A percentile compares a stretch with the other conserved stretches of the same genome.
Conservation (phyloP, 2,888 invertebrate genomes). For the Dione juno region DNA sequence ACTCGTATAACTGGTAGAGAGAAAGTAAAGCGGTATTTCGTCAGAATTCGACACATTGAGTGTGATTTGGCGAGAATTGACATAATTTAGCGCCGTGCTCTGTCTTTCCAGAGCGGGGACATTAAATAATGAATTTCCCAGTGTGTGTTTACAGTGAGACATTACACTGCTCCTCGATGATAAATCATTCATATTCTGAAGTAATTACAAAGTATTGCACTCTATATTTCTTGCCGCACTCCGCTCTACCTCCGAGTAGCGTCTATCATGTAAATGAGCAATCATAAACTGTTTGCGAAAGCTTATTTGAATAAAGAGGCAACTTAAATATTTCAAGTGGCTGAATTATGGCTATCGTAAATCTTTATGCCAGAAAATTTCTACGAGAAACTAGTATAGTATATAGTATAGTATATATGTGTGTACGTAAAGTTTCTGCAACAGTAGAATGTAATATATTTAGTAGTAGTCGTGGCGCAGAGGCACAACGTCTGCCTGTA, state of each 20-base stretch:
- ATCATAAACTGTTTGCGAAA: conserved; percentile 22
- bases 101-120: too few relatives aligned
- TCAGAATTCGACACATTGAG: too few relatives aligned
- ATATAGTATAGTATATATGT: too few relatives aligned
- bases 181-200: neutral
- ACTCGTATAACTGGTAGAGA: too few relatives aligned
- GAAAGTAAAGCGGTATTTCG: too few relatives aligned
- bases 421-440: neutral
- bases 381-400: conserved; percentile 12
- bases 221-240: neutral
- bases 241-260: neutral
- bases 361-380: conserved; percentile 15
- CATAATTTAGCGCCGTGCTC: too few relatives aligned
- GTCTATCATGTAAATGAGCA: conserved; percentile 13
- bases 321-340: conserved; percentile 19
- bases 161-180: neutral
- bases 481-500: too few relatives aligned
- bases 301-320: conserved; percentile 26
- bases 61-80: too few relatives aligned
- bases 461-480: neutral
- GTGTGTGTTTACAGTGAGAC: too few relatives aligned
- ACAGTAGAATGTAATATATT: neutral
- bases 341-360: conserved; percentile 24
- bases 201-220: neutral
- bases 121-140: too few relatives aligned